These are phyloP conservation scores for Leptodactylus fuscus DNA, from an alignment of 2,113 vertebrate species.

Conservation along the genomic window DNA sequence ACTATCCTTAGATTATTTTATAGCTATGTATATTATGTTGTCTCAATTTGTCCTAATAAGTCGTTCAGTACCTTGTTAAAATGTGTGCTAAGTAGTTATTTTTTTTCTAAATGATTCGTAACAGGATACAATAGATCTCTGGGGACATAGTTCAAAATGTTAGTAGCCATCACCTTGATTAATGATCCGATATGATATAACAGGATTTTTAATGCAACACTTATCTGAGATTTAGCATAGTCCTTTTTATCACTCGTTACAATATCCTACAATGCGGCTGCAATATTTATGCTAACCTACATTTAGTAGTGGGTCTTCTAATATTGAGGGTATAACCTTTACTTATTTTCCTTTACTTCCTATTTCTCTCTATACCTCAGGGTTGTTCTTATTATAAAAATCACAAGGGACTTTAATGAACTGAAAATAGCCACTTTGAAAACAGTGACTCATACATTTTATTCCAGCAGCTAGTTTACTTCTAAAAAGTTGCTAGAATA, in stretches of 20 bases:
- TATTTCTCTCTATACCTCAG: conserved; percentile 8
- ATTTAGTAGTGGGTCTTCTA: neutral
- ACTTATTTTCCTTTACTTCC: neutral
- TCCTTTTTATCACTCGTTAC: neutral
- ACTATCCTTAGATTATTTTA: too few relatives aligned
- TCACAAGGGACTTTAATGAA: conserved; percentile 30
- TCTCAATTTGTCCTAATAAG: too few relatives aligned
- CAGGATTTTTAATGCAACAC: neutral
- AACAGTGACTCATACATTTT: conserved; percentile 29
- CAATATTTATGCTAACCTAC: conserved; percentile 1
- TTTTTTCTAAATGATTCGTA: neutral
- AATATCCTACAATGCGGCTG: neutral
- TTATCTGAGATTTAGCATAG: neutral
- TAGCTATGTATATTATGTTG: too few relatives aligned
- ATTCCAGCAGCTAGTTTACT: conserved; percentile 6
- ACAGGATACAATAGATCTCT: neutral
- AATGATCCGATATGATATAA: neutral
- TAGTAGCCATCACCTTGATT: neutral
- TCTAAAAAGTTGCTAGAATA: neutral
- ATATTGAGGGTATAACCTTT: conserved; percentile 35
- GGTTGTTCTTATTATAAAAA: conserved; percentile 41
- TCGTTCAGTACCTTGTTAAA: too few relatives aligned
- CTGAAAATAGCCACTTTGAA: conserved; percentile 29
- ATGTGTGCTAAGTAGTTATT: too few relatives aligned
- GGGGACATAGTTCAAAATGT: neutral